These are phyloP conservation scores for Paedocypris sp. DNA, from an alignment of 2,113 vertebrate genomes.

Conservation along the genomic window DNA sequence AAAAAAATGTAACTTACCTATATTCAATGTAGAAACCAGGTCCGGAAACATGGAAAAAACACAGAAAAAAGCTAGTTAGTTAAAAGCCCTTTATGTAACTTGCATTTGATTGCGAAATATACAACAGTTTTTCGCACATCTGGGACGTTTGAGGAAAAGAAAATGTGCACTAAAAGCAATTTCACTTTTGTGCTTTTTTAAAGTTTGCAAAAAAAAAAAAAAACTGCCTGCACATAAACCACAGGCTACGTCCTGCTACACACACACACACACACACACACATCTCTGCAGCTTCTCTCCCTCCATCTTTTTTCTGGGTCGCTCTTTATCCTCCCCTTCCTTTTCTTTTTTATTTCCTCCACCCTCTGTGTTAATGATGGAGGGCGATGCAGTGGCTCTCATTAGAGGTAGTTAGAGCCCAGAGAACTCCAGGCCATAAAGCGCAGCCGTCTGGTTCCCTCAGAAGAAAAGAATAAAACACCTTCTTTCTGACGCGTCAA, in stretches of 20 bases:
- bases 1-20: conserved; percentile 49
- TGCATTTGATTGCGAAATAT: no score
- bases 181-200: no score
- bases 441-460: conserved; percentile 18
- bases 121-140: neutral
- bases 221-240: conserved; percentile 6
- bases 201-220: conserved; percentile 5
- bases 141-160: neutral
- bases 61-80: conserved; percentile 18
- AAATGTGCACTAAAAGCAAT: no score
- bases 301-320: conserved; percentile 23
- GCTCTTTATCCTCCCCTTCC: conserved; percentile 29
- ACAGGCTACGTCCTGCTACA: neutral
- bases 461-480: conserved; percentile 12
- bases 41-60: conserved; percentile 35
- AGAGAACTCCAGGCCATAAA: conserved; percentile 42
- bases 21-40: conserved; percentile 17
- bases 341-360: conserved; percentile 32
- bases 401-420: conserved; percentile 50
- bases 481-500: conserved; percentile 27
- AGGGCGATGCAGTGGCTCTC: conserved; percentile 46
- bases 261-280: conserved; percentile 23
- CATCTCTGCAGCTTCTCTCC: neutral
- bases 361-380: conserved; percentile 25
- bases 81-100: no score